Evolutionary conservation across 2,888 invertebrate species (phyloP).

Genomic region (Atherix ibis): DNA sequence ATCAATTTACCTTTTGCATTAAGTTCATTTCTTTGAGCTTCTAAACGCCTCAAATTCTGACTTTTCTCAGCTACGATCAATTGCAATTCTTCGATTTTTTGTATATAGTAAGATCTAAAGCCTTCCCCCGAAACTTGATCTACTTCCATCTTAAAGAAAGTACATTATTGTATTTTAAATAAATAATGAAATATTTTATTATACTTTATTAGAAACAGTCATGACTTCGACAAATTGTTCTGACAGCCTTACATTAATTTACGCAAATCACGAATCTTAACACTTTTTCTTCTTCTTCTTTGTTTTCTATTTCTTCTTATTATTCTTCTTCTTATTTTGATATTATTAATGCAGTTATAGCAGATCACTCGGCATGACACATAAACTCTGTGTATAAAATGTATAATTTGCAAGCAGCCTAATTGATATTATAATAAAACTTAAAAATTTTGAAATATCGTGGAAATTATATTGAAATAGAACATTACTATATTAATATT

Average conservation of each 20-base stretch:
- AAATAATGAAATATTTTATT: background rate
- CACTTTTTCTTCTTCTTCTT: slow-evolving; percentile 3
- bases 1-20: slow-evolving; percentile 75
- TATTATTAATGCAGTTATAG: background rate
- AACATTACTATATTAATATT: too few relatives aligned
- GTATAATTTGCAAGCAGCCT: background rate
- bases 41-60: slow-evolving; percentile 88
- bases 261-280: slow-evolving; percentile 5
- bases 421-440: too few relatives aligned
- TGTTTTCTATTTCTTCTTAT: too few relatives aligned
- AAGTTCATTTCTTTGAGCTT: slow-evolving; percentile 96
- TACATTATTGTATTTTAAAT: background rate
- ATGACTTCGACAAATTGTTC: too few relatives aligned
- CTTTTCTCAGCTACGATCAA: slow-evolving; percentile 93
- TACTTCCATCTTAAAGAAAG: slow-evolving; percentile 23
- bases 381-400: too few relatives aligned
- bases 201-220: slow-evolving; percentile 10
- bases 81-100: slow-evolving; percentile 95
- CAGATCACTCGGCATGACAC: background rate
- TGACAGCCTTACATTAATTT: too few relatives aligned
- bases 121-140: slow-evolving; percentile 48
- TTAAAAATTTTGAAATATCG: too few relatives aligned
- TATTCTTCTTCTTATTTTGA: background rate
- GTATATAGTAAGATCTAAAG: slow-evolving; percentile 90
- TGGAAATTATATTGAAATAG: too few relatives aligned